Conservation (phyloP, 1,140 invertebrate genomes). For the Drosophila erecta region DNA sequence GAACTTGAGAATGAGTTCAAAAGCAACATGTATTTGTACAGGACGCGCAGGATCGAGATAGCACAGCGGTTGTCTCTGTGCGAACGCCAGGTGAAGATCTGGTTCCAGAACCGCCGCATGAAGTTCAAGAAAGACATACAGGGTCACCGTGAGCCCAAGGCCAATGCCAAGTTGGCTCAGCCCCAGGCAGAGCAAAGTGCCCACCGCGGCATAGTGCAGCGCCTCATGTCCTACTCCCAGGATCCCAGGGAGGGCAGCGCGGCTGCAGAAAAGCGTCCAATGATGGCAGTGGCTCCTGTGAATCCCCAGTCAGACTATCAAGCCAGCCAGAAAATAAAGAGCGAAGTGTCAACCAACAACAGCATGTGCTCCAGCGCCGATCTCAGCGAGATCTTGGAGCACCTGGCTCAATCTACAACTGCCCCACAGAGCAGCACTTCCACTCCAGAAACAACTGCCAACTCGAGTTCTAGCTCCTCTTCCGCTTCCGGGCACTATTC, state of each 20-base stretch:
- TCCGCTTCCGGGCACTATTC: conserved; percentile 58
- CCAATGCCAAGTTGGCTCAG: conserved; percentile 53
- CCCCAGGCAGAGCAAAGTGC: conserved; percentile 69
- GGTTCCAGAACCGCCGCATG: conserved; percentile 87
- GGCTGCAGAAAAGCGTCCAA: conserved; percentile 32
- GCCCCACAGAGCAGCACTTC: conserved; percentile 16
- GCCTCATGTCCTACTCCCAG: conserved; percentile 80
- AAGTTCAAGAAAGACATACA: conserved; percentile 80
- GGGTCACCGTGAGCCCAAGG: conserved; percentile 54
- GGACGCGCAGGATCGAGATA: conserved; percentile 92
- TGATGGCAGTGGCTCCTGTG: neutral
- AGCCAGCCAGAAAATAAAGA: conserved; percentile 17
- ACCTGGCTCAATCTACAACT: conserved; percentile 58
- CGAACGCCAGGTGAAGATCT: conserved; percentile 96
- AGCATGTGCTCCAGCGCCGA: conserved; percentile 54
- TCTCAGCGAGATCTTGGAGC: conserved; percentile 75
- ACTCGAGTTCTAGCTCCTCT: conserved; percentile 5
- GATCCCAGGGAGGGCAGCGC: conserved; percentile 56
- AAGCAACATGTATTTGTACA: conserved; percentile 91
- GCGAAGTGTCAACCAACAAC: conserved; percentile 1
- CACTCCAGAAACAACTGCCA: conserved; percentile 5
- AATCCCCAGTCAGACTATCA: conserved; percentile 16
- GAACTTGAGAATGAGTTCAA: conserved; percentile 86
- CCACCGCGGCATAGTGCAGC: conserved; percentile 75
- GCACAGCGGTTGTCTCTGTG: conserved; percentile 90